Evolutionary conservation across 1,140 invertebrate genomes (phyloP).

Genomic region (Pseudomyrmex flavicornis): DNA sequence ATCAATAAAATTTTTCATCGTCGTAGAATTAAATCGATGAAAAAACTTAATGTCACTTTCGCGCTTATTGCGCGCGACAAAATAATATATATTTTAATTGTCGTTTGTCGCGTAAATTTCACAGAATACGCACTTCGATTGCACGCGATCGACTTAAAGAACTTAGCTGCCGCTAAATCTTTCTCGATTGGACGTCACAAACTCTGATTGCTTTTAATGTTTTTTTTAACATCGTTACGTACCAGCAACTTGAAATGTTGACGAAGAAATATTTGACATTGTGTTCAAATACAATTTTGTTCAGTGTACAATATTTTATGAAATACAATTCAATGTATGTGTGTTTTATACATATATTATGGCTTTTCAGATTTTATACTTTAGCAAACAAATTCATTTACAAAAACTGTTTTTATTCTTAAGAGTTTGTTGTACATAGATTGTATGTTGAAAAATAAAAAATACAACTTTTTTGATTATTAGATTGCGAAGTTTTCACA

Average conservation of each 20-base stretch:
- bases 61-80: slow-evolving; percentile 6
- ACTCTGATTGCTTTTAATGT: slow-evolving; percentile 8
- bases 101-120: background rate
- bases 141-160: slow-evolving; percentile 13
- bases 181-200: slow-evolving; percentile 1
- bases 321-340: slow-evolving; percentile 21
- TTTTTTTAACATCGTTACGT: background rate
- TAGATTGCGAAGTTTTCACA: no score
- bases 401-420: no score
- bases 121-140: background rate
- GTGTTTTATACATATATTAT: background rate
- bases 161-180: slow-evolving; percentile 4
- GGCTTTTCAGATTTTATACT: background rate
- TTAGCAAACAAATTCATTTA: no score
- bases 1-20: slow-evolving; percentile 32
- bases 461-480: no score
- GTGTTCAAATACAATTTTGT: slow-evolving; percentile 3
- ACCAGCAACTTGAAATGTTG: slow-evolving; percentile 30
- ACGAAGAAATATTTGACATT: slow-evolving; percentile 20
- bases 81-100: no score
- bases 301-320: slow-evolving; percentile 2
- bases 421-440: no score
- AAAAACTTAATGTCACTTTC: slow-evolving; percentile 9
- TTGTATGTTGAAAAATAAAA: no score
- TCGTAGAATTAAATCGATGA: background rate